Conservation (phyloP, 2,888 invertebrate genomes). For the Sinohyriopsis cumingii region DNA sequence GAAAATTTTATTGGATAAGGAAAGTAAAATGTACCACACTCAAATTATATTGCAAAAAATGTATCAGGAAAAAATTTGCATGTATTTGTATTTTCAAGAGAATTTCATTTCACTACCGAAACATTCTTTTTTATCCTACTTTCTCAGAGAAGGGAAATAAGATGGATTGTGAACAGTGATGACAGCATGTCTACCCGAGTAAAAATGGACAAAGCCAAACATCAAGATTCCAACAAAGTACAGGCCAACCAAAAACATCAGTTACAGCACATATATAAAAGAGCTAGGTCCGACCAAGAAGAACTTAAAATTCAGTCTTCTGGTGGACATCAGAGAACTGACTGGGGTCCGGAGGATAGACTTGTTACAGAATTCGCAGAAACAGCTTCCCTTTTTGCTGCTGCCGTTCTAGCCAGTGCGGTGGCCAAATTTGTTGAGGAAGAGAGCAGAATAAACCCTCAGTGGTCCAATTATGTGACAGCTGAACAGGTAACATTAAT, state of each 20-base stretch:
- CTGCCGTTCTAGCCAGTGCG: constrained; percentile 41
- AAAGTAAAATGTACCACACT: too few relatives aligned
- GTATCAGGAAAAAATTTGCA: too few relatives aligned
- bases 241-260: not conserved
- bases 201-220: constrained; percentile 4
- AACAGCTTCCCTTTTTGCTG: constrained; percentile 38
- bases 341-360: too few relatives aligned
- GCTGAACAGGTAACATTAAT: constrained; percentile 9
- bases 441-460: constrained; percentile 19
- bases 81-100: too few relatives aligned
- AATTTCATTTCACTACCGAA: too few relatives aligned
- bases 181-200: not conserved
- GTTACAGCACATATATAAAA: not conserved
- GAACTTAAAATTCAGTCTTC: constrained; percentile 10
- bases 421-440: constrained; percentile 36
- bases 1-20: too few relatives aligned
- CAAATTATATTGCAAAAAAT: too few relatives aligned
- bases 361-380: constrained; percentile 6
- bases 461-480: constrained; percentile 13
- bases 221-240: not conserved
- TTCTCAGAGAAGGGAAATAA: constrained; percentile 27
- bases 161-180: constrained; percentile 22
- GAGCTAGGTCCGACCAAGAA: constrained; percentile 20
- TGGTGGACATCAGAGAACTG: too few relatives aligned
- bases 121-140: not conserved